A percentile compares a stretch with the other conserved stretches of the same genome.
Evolutionary conservation across 1,140 invertebrate genomes (phyloP).

Genomic region (Zelostemma sp.): DNA sequence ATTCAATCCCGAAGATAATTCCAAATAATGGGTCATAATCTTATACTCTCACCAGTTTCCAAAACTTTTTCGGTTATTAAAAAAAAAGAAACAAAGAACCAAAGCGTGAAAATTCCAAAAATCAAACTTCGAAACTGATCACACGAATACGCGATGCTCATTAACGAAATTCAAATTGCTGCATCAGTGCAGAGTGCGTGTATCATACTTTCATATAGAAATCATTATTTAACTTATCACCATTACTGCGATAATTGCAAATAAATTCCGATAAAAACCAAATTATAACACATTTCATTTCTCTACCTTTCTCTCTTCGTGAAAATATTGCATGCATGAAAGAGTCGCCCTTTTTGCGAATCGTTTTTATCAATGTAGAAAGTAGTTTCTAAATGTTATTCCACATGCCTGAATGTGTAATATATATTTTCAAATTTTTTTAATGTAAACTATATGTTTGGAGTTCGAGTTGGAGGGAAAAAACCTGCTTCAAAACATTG

Average conservation of each 20-base stretch:
- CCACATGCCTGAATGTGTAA: too few relatives aligned
- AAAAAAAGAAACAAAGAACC: slow-evolving; percentile 17
- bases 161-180: slow-evolving; percentile 22
- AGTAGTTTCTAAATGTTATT: too few relatives aligned
- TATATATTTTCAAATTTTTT: too few relatives aligned
- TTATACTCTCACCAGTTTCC: slow-evolving; percentile 29
- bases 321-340: too few relatives aligned
- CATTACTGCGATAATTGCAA: slow-evolving; percentile 26
- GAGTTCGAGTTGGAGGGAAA: too few relatives aligned
- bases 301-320: too few relatives aligned
- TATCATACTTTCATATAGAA: slow-evolving; percentile 28
- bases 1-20: too few relatives aligned
- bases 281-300: slow-evolving; percentile 15
- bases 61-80: slow-evolving; percentile 19
- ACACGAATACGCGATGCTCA: slow-evolving; percentile 22
- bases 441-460: too few relatives aligned
- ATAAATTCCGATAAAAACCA: slow-evolving; percentile 35
- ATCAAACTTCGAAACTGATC: slow-evolving; percentile 25
- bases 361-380: too few relatives aligned
- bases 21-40: too few relatives aligned
- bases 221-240: slow-evolving; percentile 30
- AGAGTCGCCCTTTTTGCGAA: too few relatives aligned
- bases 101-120: slow-evolving; percentile 30
- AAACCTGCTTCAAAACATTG: too few relatives aligned
- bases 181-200: slow-evolving; percentile 17